These are phyloP conservation scores for Thunnus maccoyii DNA, from an alignment of 2,113 vertebrate species.

Conservation along the genomic window DNA sequence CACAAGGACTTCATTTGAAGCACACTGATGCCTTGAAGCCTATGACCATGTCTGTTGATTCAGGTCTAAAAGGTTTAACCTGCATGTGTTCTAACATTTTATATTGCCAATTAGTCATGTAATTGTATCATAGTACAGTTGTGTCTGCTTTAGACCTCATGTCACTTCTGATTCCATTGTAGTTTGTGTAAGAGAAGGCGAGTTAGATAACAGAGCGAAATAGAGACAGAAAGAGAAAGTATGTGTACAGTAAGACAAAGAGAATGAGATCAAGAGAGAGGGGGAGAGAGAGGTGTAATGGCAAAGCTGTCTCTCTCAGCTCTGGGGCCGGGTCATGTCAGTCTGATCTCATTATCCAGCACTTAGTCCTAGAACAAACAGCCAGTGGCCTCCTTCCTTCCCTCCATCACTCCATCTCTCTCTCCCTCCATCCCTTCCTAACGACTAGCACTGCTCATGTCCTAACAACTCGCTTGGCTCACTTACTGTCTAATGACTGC, in stretches of 20 bases:
- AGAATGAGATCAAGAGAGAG: conserved; percentile 61
- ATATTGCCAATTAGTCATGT: background rate
- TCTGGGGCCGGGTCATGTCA: conserved; percentile 81
- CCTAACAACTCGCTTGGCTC: conserved; percentile 85
- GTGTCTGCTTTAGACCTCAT: conserved; percentile 9
- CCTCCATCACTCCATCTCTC: conserved; percentile 75
- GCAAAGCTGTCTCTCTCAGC: conserved; percentile 80
- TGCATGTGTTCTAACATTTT: background rate
- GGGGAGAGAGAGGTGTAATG: conserved; percentile 74
- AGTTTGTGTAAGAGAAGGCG: conserved; percentile 29
- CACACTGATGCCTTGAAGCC: background rate
- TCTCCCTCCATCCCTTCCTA: conserved; percentile 78
- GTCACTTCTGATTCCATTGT: conserved; percentile 6
- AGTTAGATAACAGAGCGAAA: conserved; percentile 38
- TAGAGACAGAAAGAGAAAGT: conserved; percentile 58
- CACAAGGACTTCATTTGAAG: conserved; percentile 1
- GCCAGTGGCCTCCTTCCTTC: conserved; percentile 80
- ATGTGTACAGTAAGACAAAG: conserved; percentile 55
- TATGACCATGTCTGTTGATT: background rate
- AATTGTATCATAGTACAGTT: background rate
- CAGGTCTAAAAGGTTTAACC: background rate
- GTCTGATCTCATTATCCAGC: conserved; percentile 84
- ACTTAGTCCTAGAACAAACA: conserved; percentile 84
- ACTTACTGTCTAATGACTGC: conserved; percentile 85
- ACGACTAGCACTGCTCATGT: conserved; percentile 82